Evolutionary conservation across 1,140 invertebrate species (phyloP), one percentile per base, ranked within the genome.

Genomic region (Arion vulgaris): DNA sequence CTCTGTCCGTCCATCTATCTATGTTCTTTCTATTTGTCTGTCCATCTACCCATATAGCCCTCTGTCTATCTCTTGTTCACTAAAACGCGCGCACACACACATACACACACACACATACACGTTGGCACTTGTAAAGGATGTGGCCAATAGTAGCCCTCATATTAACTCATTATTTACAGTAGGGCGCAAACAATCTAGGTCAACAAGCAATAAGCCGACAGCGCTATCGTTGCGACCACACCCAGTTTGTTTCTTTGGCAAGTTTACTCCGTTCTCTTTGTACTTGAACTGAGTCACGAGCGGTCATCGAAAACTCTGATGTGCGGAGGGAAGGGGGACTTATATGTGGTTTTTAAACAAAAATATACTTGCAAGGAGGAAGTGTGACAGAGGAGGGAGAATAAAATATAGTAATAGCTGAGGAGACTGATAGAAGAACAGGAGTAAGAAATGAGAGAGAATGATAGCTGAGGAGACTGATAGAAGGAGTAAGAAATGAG

Each of bases 161-260:
- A 57, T 57, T 57, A 57, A 57, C 53, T 23, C 26, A 57, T 1
- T 57, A 57, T 57, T 57, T 57, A 57, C 53, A 7, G 53, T 15
- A 23, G 23, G 53, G 53, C 15, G 7, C n/a, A n/a, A n/a, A 23
- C 19, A 15, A 57, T 23, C 53, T 57, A 57, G 53, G 53, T n/a
- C 53, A 57, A 23, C 9, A n/a, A 57, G 7, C 9, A 57, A 57
- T n/a, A 4, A 57, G 53, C 19, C 23, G 5, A 57, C 9, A 5
- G 53, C 53, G 53, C 53, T 57, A 57, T 57, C 53, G 53, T 57
- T 23, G 17, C 53, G 53, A 57, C 53, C 53, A 57, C 53, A 57
- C 53, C 53, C 53, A 57, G 53, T 57, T 57, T 19, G 53, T 57
- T 57, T 19, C 53, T 57, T 57, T 57, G 5, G 53, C 53, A 5